Base-by-base conservation (phyloP, 2,797 vertebrate species). In the Ctenosaura bakeri region DNA sequence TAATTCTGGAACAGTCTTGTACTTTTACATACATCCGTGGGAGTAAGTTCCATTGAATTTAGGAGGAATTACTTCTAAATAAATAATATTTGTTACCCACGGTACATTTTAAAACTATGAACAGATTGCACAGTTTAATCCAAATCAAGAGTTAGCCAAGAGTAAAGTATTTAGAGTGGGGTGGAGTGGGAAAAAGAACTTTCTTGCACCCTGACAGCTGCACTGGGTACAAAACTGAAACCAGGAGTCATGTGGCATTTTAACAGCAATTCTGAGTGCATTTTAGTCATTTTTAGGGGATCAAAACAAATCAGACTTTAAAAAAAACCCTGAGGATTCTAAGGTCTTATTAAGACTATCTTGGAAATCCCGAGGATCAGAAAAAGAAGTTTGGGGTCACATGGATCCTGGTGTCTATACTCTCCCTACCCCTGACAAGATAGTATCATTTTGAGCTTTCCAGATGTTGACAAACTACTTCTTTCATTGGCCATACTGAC, bases 71-170 rank as follows among this genome's bases (percentile, higher is more conserved):
- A 52, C 26, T 52, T 71, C 20, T 85, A n/a, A 71, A 64, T n/a
- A 85, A 32, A 10, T 14, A 29, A 69, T 84, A 62, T 38, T 86
- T 76, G 22, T 78, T 42, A 46, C 8, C 1, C 46, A 2, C 59
- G n/a, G 10, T 66, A 46, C 79, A 26, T 42, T 83, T 83, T 69
- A 66, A 89, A 89, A 38, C 4, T 89, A n/a, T 26, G 32, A 26
- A 76, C 18, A 35, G 10, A 78, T 20, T 46, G 42, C 54, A n/a
- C 26, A 42, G 29, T 42, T 54, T 35, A 46, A 74, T 81, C 32
- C 38, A 90, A 86, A 74, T 69, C n/a, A 14, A 84, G 73, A 62
- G 8, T 77, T 13, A 50, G 16, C 42, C 4, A 88, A 50, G 52
- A 56, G 2, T 59, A 29, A 88, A 80, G 35, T 88, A 26, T 16